These are phyloP conservation scores for Nematostella vectensis DNA, from an alignment of 92 coral and sea anemone genomes.

Conservation along the genomic window DNA sequence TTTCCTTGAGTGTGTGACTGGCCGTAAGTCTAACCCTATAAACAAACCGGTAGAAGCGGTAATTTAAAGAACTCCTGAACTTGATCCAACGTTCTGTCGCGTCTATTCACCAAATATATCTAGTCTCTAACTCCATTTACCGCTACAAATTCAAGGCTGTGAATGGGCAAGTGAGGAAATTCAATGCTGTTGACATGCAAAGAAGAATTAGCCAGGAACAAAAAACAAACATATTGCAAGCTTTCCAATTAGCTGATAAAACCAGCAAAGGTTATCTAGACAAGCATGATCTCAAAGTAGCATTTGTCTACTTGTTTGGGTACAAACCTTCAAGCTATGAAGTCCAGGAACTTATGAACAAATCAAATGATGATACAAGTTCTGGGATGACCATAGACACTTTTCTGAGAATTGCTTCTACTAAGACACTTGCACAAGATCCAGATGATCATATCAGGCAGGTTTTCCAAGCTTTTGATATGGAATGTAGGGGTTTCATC, in stretches of 20 bases:
- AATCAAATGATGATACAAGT: constrained; percentile 5
- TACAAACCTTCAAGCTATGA: constrained; percentile 90
- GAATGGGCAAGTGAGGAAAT: no score
- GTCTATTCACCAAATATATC: no score
- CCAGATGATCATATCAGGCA: constrained; percentile 80
- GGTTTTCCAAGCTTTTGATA: constrained; percentile 87
- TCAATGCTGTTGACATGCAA: constrained; percentile 13
- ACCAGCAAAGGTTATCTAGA: constrained; percentile 64
- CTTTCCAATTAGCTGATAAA: constrained; percentile 64
- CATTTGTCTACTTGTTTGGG: constrained; percentile 80
- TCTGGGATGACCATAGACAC: constrained; percentile 43
- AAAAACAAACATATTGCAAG: constrained; percentile 41
- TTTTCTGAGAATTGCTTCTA: constrained; percentile 51
- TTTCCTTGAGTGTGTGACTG: no score
- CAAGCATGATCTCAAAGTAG: constrained; percentile 82
- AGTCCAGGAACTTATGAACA: constrained; percentile 63
- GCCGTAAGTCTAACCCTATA: no score
- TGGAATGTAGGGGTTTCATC: constrained; percentile 78
- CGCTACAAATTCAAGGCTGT: no score
- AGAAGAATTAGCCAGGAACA: constrained; percentile 20
- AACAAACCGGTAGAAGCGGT: no score
- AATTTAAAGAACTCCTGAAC: no score
- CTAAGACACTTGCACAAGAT: constrained; percentile 66
- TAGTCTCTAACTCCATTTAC: no score
- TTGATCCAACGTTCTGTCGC: no score